Evolutionary conservation across 2,888 invertebrate genomes (phyloP).

Genomic region (Frankliniella intonsa): DNA sequence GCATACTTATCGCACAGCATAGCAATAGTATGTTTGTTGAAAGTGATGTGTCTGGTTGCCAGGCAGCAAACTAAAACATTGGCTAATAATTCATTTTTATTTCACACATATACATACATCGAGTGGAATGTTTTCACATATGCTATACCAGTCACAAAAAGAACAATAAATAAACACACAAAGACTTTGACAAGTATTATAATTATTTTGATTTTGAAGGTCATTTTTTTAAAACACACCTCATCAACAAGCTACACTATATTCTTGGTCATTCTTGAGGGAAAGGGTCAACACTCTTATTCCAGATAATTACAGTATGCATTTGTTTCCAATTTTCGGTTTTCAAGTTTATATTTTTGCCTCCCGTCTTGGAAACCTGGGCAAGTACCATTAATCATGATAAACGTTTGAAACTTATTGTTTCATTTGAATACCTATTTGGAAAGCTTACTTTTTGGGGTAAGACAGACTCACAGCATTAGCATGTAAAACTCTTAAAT

Average conservation of each 20-base stretch:
- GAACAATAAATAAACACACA: not conserved
- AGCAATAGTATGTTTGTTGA: too few relatives aligned
- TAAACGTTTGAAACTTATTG: not conserved
- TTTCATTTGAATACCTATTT: not conserved
- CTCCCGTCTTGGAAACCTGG: too few relatives aligned
- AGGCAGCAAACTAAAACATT: too few relatives aligned
- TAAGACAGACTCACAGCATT: not conserved
- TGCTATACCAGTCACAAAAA: not conserved
- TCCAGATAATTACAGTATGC: not conserved
- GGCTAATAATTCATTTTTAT: not conserved
- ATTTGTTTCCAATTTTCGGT: not conserved
- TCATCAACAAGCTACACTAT: not conserved
- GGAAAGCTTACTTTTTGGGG: too few relatives aligned
- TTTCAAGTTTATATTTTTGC: too few relatives aligned
- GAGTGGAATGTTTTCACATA: slow-evolving; percentile 14
- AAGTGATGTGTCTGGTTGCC: too few relatives aligned
- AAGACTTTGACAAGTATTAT: not conserved
- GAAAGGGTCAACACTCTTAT: not conserved
- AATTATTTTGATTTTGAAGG: slow-evolving; percentile 11
- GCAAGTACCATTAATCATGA: not conserved
- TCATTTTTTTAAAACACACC: not conserved
- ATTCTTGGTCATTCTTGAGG: slow-evolving; percentile 2
- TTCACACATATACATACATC: slow-evolving; percentile 17
- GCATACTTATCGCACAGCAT: too few relatives aligned
- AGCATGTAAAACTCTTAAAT: too few relatives aligned